Percentiles rank a stretch among this genome's conserved stretches.
Conservation (phyloP, 2,113 vertebrate species). For the Toxotes jaculatrix region DNA sequence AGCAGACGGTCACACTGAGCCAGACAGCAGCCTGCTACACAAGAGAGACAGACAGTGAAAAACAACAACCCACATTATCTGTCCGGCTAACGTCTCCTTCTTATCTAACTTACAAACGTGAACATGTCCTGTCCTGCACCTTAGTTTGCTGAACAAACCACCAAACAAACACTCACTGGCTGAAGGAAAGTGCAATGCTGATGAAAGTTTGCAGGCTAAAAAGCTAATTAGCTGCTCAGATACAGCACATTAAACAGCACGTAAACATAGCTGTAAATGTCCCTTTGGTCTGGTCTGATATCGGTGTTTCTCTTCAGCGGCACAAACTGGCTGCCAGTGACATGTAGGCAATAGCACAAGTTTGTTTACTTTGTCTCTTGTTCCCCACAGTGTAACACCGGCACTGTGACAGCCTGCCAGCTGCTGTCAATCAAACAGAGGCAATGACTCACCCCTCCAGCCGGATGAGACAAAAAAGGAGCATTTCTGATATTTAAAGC, state of each 20-base stretch:
- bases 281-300: not conserved
- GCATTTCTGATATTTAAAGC: not conserved
- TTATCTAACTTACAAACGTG: no score
- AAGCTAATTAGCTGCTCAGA: no score
- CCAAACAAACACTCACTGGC: no score
- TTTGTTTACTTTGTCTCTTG: not conserved
- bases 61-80: not conserved
- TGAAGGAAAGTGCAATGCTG: no score
- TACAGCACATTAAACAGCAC: no score
- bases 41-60: not conserved
- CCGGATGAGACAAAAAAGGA: not conserved
- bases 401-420: not conserved
- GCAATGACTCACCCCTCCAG: not conserved
- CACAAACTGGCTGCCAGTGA: not conserved
- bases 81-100: not conserved
- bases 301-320: not conserved
- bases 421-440: not conserved
- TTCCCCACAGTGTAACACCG: not conserved
- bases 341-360: not conserved
- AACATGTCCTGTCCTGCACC: not conserved
- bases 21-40: not conserved
- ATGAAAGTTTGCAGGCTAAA: no score
- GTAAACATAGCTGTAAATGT: not conserved
- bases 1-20: no score
- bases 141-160: no score